Conservation (phyloP, 2,888 invertebrate species). For the Dryadula phaetusa region DNA sequence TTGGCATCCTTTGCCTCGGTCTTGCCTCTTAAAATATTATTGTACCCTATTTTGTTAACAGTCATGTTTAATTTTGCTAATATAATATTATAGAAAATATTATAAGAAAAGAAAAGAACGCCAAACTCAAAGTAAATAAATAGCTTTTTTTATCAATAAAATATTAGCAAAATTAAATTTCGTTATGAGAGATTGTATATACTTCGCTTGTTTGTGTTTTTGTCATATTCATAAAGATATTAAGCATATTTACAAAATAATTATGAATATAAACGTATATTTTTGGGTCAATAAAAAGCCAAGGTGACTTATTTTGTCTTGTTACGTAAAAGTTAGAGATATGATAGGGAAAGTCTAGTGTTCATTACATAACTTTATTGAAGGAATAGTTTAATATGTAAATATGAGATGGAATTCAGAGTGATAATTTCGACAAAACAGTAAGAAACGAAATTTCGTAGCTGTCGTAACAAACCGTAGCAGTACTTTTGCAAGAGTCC, state of each 20-base stretch:
- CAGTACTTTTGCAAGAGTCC: neutral
- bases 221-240: neutral
- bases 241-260: neutral
- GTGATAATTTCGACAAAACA: neutral
- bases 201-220: neutral
- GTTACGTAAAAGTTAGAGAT: constrained; percentile 43
- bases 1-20: constrained; percentile 47
- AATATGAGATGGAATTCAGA: neutral
- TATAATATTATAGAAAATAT: neutral
- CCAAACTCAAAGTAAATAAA: neutral
- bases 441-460: constrained; percentile 16
- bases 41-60: constrained; percentile 11
- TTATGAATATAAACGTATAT: neutral
- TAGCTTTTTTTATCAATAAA: neutral
- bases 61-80: neutral
- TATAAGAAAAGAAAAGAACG: neutral
- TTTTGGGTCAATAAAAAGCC: constrained; percentile 22
- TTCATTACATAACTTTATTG: constrained; percentile 41
- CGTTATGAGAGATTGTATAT: neutral
- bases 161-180: neutral
- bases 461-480: constrained; percentile 38
- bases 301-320: constrained; percentile 33
- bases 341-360: constrained; percentile 35
- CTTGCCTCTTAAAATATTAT: constrained; percentile 8
- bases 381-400: neutral